Base-by-base conservation (phyloP, 1,140 invertebrate genomes). In the Laodelphax striatellus region DNA sequence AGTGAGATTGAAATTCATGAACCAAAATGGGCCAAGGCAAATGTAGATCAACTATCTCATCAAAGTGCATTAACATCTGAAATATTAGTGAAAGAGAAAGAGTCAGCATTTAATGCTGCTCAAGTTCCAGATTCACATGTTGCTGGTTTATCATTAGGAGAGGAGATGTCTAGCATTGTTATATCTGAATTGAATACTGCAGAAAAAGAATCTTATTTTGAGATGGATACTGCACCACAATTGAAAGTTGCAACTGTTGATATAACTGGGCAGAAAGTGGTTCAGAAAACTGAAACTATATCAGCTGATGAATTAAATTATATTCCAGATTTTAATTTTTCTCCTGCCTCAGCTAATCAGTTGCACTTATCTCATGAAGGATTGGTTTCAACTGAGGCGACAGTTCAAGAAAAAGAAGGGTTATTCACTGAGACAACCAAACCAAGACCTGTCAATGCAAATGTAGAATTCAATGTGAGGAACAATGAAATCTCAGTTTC, bases 141-240 rank as follows among this genome's bases (percentile, higher is more conserved):
- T 43, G 79, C 78, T 13, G 69, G 70, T 28, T 53, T 77, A 21
- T 63, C 61, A 11, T 66, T 81, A 46, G 70, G 69, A 43, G 74
- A 78, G 65, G 68, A 70, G 34, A 67, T 72, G 34, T 19, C 16
- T 16, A 73, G 74, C 24, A 66, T 79, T 6, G 73, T 67, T 19
- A 67, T 77, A 38, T 75, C 71, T 3, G 72, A 80, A 67, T 68
- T 77, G 22, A 68, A 71, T 21, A 52, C 68, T 14, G 72, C 76
- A 58, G 75, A 80, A 61, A 79, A 76, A 67, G 80, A 82, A 70
- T 66, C 65, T 24, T 60, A 65, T 41, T 68, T 80, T 5, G 34
- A 59, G 16, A 60, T 66, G 13, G 55, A 64, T n/a, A 64, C 73
- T 42, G 70, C 66, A 58, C 72, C 74, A 42, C 58, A 63, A 28